These are phyloP conservation scores for Cheilosia urbana DNA, from an alignment of 2,888 invertebrate genomes.

Conservation along the genomic window DNA sequence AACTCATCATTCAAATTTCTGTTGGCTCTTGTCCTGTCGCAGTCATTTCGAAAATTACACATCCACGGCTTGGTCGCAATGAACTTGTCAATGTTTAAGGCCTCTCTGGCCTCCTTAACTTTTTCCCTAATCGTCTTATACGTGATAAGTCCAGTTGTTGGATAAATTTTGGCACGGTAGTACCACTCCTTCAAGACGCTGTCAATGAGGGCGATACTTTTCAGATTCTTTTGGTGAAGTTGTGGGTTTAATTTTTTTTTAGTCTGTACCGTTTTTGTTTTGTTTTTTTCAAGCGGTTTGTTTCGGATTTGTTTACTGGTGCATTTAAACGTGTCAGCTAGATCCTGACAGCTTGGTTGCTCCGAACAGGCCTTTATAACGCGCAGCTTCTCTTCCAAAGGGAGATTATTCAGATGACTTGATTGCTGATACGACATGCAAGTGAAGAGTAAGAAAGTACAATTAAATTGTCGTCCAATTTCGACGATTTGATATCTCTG, in stretches of 20 bases:
- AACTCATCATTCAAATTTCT: not conserved
- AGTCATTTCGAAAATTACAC: constrained; percentile 21
- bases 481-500: not conserved
- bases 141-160: not conserved
- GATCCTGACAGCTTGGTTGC: not conserved
- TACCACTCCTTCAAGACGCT: constrained; percentile 25
- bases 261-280: not conserved
- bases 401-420: not conserved
- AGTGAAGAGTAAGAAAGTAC: not conserved
- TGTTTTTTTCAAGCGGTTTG: not conserved
- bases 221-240: not conserved
- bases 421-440: not conserved
- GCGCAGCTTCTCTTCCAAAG: constrained; percentile 5
- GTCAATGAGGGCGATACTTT: not conserved
- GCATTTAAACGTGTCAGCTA: constrained; percentile 17
- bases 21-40: not conserved
- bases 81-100: not conserved
- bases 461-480: not conserved
- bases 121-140: constrained; percentile 23
- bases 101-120: not conserved
- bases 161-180: constrained; percentile 6
- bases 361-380: not conserved
- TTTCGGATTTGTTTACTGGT: constrained; percentile 4
- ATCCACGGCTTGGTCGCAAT: constrained; percentile 25
- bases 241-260: no score